Conservation (phyloP, 2,797 vertebrate genomes). For the Pangasius djambal region DNA sequence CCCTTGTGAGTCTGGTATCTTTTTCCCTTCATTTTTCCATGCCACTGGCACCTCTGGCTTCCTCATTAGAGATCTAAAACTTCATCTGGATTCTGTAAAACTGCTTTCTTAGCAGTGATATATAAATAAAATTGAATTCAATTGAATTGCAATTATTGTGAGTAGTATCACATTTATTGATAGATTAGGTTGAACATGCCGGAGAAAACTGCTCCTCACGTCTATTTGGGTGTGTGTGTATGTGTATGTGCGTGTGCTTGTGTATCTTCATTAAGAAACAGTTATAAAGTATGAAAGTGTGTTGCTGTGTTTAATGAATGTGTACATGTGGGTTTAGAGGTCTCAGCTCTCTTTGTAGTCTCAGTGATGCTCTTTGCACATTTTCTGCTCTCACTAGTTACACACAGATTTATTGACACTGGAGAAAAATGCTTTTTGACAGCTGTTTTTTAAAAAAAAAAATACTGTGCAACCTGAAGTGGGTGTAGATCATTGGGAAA, state of each 20-base stretch:
- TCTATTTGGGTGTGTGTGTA: neutral
- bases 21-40: neutral
- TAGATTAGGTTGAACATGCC: neutral
- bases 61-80: neutral
- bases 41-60: neutral
- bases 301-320: neutral
- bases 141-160: too few species aligned
- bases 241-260: neutral
- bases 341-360: neutral
- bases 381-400: neutral
- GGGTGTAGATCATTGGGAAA: too few species aligned
- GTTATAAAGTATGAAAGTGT: neutral
- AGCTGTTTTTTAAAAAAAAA: neutral
- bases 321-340: neutral
- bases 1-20: neutral
- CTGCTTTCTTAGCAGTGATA: neutral
- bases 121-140: neutral
- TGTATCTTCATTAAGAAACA: neutral
- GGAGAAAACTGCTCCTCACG: too few species aligned
- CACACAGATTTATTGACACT: neutral
- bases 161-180: neutral
- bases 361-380: neutral
- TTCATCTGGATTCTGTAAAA: neutral
- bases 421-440: neutral
- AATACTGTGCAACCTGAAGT: slow-evolving; percentile 7